Evolutionary conservation across 1,140 invertebrate genomes (phyloP), one percentile per base, ranked within the genome.

Genomic region (Pseudomyrmex sp.): DNA sequence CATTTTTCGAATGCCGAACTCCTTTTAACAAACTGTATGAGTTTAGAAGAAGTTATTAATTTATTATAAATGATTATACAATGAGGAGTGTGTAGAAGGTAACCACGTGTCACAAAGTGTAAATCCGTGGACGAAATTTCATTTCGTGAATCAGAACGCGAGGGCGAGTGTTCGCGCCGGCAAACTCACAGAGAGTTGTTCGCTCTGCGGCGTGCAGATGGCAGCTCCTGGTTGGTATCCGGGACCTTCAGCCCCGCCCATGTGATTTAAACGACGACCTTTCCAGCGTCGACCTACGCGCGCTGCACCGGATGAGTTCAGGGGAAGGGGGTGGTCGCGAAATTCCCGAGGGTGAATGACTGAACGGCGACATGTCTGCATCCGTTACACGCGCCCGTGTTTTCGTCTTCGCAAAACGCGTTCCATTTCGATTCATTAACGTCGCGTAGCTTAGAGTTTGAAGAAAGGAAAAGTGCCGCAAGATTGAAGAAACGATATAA

Each of bases 231-330:
- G 77, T 85, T 77, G 73, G 82, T 84, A 87, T 89, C 79, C 77
- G 52, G 73, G 83, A 74, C 23, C 26, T 75, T 50, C 88, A 85
- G 83, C 88, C 90, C 90, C 89, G 83, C 90, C 90, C 89, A 90
- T 90, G 63, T 88, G 83, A 91, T 91, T 91, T 87, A 84, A 91
- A 90, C 83, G 68, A 20, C 59, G 68, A 88, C 75, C 87, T 86
- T 82, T 74, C 62, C 46, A 46, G 13, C 23, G 48, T 48, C 48
- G 82, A 70, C 65, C 44, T n/a, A 52, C n/a, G 10, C 15, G 15
- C 48, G 69, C 44, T 46, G 62, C 46, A 75, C 59, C 70, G 70
- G 62, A 62, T 74, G 58, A 46, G 18, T 75, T 46, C 46, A 65
- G 26, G 35, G 35, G 35, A 56, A 58, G 4, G 56, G 46, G 70